These are phyloP conservation scores for Thalassoma bifasciatum DNA, from an alignment of 2,113 vertebrate species.

Conservation along the genomic window DNA sequence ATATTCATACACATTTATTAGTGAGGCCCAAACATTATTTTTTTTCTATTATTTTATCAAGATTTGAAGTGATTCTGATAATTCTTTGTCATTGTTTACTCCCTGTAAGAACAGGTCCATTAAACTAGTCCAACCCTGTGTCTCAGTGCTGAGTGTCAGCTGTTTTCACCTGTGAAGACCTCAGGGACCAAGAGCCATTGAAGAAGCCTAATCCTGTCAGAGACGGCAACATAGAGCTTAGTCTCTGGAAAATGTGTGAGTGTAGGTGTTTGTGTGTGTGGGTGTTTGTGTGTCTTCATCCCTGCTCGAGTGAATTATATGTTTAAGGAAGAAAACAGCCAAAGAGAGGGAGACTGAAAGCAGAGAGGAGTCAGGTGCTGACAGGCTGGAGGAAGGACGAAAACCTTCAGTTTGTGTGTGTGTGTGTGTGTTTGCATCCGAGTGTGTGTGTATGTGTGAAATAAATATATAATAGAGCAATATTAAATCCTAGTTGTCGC, in stretches of 20 bases:
- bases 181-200: constrained; percentile 7
- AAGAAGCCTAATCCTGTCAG: constrained; percentile 32
- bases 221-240: background rate
- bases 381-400: constrained; percentile 25
- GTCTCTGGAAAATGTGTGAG: constrained; percentile 9
- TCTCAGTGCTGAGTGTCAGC: constrained; percentile 20
- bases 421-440: background rate
- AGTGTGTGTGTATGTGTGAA: background rate
- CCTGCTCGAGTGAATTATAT: constrained; percentile 9
- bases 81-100: background rate
- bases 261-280: background rate
- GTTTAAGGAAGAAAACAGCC: constrained; percentile 30
- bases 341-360: constrained; percentile 30
- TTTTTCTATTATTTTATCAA: too few relatives aligned
- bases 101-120: background rate
- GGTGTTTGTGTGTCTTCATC: background rate
- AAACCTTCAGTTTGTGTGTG: background rate
- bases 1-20: too few relatives aligned
- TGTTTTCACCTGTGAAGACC: constrained; percentile 11
- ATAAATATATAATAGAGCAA: constrained; percentile 47
- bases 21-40: too few relatives aligned
- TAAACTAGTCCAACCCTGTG: background rate
- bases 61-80: too few relatives aligned
- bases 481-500: constrained; percentile 50
- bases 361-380: constrained; percentile 22